These are phyloP conservation scores for Drosophila histrio DNA, from an alignment of 2,888 invertebrate genomes.

Conservation along the genomic window DNA sequence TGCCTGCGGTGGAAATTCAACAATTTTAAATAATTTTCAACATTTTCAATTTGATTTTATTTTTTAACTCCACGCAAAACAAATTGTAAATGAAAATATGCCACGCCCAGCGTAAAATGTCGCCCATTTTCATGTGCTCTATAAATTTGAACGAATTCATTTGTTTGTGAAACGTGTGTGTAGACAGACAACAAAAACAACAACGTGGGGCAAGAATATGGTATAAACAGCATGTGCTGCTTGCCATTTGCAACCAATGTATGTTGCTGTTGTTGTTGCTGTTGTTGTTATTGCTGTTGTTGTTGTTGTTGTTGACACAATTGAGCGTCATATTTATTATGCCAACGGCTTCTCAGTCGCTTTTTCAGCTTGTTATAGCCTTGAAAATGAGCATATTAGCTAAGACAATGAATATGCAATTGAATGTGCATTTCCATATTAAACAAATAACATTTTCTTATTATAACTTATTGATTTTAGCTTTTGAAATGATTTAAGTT, in stretches of 20 bases:
- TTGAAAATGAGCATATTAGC: not conserved
- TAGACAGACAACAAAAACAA: conserved; percentile 29
- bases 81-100: conserved; percentile 16
- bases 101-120: conserved; percentile 17
- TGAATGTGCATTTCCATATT: too few species aligned
- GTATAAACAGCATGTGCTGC: conserved; percentile 33
- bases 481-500: too few species aligned
- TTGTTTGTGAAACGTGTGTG: conserved; percentile 60
- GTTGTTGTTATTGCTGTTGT: conserved; percentile 3
- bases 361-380: conserved; percentile 3
- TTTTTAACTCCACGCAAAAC: conserved; percentile 4
- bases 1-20: conserved; percentile 9
- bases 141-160: conserved; percentile 62
- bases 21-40: conserved; percentile 18
- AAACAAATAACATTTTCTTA: too few species aligned
- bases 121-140: conserved; percentile 48
- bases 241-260: conserved; percentile 35
- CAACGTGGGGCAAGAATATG: conserved; percentile 10
- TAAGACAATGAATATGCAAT: not conserved
- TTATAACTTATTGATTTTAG: too few species aligned
- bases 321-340: conserved; percentile 63
- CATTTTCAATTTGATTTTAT: conserved; percentile 45
- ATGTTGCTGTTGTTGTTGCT: conserved; percentile 20
- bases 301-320: conserved; percentile 56
- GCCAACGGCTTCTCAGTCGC: conserved; percentile 36